Evolutionary conservation across 2,113 vertebrate species (phyloP), one percentile per base, ranked within the genome.

Genomic region (Limnothrissa miodon): DNA sequence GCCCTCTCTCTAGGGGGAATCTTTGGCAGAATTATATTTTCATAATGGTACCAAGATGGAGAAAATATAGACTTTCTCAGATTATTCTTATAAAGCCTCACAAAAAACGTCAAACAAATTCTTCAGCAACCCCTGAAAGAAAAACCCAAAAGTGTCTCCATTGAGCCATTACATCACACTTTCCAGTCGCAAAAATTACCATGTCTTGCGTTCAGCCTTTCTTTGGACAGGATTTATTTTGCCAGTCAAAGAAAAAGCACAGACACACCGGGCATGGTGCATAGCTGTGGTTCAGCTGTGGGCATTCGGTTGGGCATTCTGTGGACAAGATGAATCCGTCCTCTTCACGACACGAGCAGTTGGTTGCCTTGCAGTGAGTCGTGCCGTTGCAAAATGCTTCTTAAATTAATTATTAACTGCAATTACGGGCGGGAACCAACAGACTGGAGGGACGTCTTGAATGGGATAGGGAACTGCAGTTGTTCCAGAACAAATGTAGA

Each of bases 301-400:
- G 92, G 86, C 82, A 88, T 87, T 91, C 85, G 87, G 90, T 90
- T 91, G 83, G 82, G 83, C 82, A 84, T 80, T 74, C 15, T 33
- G 82, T 85, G 84, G 87, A 85, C 88, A 90, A 90, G 88, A 89
- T 88, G 84, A 84, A 87, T 87, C 87, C 78, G 84, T 89, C 82
- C 87, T 86, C 59, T 79, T 84, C 59, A 83, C 82, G 87, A 85
- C 80, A 10, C 46, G 89, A 90, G 92, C 80, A 91, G 93, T 91
- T 39, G 66, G 29, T 74, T 74, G 33, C 33, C 66, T 82, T 87
- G 78, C 87, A 74, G 90, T 88, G 39, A 74, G 86, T 80, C 45
- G 83, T 82, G 88, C 88, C 87, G 86, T 82, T 80, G 85, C 82
- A 87, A 86, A 89, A 82, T 87, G 91, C 86, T n/a, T 5, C 48